These are phyloP conservation scores for Mimachlamys varia DNA, from an alignment of 2,888 invertebrate genomes.

Conservation along the genomic window DNA sequence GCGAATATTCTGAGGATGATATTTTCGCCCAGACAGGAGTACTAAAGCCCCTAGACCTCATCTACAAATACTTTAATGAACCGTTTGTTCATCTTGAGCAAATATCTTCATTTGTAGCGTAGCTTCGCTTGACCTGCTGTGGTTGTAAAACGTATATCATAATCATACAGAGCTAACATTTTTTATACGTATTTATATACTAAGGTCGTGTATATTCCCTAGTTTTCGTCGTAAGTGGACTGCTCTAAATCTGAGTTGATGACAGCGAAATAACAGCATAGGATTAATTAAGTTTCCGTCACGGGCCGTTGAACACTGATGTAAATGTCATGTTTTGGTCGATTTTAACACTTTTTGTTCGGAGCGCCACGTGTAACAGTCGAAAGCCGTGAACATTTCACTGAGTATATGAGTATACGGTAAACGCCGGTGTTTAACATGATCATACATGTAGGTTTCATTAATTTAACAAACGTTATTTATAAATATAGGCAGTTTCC, in stretches of 20 bases:
- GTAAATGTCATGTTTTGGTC: neutral
- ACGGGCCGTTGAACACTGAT: neutral
- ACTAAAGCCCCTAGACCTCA: no score
- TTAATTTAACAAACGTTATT: no score
- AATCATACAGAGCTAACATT: neutral
- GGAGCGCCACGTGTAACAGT: neutral
- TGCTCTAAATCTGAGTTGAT: neutral
- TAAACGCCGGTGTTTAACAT: neutral
- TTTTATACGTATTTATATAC: no score
- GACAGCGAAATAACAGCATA: neutral
- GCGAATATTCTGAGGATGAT: neutral
- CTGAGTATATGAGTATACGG: neutral
- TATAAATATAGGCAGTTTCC: no score
- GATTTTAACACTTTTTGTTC: neutral
- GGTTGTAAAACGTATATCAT: neutral
- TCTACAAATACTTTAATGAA: neutral
- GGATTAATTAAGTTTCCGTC: slow-evolving; percentile 14
- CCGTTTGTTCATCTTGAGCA: neutral
- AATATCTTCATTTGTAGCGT: neutral
- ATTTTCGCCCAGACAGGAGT: neutral
- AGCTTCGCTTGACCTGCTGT: neutral
- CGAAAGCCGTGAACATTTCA: neutral
- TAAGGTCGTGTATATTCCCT: neutral
- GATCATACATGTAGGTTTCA: no score
- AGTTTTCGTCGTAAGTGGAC: neutral